Evolutionary conservation across 2,888 invertebrate species (phyloP).

Genomic region (Agrilus cyanescens): DNA sequence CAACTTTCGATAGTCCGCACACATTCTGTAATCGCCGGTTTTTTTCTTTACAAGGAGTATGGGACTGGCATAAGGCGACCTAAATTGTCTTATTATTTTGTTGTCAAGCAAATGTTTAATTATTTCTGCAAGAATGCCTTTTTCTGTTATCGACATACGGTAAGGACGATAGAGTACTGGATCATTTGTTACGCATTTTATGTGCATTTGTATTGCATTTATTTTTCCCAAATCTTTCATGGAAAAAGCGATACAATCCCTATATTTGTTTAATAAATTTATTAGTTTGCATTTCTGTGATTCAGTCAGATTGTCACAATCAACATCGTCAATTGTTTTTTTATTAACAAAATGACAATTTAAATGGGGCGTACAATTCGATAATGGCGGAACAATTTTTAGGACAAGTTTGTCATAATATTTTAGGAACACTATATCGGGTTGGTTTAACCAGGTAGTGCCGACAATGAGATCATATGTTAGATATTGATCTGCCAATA

Average conservation of each 20-base stretch:
- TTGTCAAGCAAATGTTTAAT: conserved; percentile 10
- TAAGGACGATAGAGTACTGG: conserved; percentile 4
- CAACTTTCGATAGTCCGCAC: conserved; percentile 17
- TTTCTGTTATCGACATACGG: conserved; percentile 3
- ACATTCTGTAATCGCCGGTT: conserved; percentile 13
- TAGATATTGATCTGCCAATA: not conserved
- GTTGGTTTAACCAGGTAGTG: not conserved
- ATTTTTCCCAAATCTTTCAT: conserved; percentile 3
- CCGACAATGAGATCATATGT: not conserved
- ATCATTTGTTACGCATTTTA: conserved; percentile 1
- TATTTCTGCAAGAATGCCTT: conserved; percentile 16
- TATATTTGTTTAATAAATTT: not conserved
- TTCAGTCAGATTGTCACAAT: too few relatives aligned
- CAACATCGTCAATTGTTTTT: too few relatives aligned
- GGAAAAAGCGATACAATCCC: conserved; percentile 1
- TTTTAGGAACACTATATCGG: not conserved
- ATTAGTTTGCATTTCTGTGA: too few relatives aligned
- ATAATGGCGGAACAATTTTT: too few relatives aligned
- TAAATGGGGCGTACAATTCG: too few relatives aligned
- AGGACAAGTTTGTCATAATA: too few relatives aligned
- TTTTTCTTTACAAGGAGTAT: conserved; percentile 15
- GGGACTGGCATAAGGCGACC: conserved; percentile 18
- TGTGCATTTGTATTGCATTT: conserved; percentile 1
- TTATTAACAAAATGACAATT: too few relatives aligned
- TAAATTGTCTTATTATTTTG: conserved; percentile 13